A percentile compares a stretch with the other conserved stretches of the same genome.
Evolutionary conservation across 2,888 invertebrate genomes (phyloP).

Genomic region (Eueremaeus valkanovi): DNA sequence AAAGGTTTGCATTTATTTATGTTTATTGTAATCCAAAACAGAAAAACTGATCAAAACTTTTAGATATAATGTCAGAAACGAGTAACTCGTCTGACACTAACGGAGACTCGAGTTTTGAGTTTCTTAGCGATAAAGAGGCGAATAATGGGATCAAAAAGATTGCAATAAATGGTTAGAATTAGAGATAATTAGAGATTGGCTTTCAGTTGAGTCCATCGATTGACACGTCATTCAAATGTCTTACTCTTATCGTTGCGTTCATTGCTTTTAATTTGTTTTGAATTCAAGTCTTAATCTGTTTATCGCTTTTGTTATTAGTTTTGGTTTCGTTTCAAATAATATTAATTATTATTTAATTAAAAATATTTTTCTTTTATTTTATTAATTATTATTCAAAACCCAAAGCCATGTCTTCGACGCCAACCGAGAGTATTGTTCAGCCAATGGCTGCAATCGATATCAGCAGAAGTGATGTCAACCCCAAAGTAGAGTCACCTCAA

Average conservation of each 20-base stretch:
- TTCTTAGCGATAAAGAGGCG: slow-evolving; percentile 40
- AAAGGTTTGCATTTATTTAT: too few species aligned
- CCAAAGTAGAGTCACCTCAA: too few species aligned
- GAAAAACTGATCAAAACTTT: background rate
- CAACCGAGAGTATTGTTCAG: background rate
- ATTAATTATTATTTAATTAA: background rate
- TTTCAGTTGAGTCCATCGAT: background rate
- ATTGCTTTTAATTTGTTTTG: too few species aligned
- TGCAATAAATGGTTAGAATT: background rate
- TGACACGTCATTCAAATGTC: slow-evolving; percentile 17
- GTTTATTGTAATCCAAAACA: background rate
- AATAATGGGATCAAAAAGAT: background rate
- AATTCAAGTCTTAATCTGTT: too few species aligned
- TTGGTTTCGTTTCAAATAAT: too few species aligned
- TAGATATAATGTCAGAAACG: slow-evolving; percentile 23
- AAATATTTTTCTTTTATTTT: background rate
- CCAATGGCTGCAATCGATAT: background rate
- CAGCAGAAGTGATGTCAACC: background rate
- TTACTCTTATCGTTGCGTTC: background rate
- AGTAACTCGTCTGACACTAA: slow-evolving; percentile 44
- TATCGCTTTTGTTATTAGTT: too few species aligned
- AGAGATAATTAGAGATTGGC: too few species aligned
- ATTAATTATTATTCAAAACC: background rate
- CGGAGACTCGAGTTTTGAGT: slow-evolving; percentile 45
- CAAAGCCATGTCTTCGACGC: background rate